phyloP scores from a whole-genome alignment of 2,113 vertebrate species.

The Entelurus aequoreus region DNA sequence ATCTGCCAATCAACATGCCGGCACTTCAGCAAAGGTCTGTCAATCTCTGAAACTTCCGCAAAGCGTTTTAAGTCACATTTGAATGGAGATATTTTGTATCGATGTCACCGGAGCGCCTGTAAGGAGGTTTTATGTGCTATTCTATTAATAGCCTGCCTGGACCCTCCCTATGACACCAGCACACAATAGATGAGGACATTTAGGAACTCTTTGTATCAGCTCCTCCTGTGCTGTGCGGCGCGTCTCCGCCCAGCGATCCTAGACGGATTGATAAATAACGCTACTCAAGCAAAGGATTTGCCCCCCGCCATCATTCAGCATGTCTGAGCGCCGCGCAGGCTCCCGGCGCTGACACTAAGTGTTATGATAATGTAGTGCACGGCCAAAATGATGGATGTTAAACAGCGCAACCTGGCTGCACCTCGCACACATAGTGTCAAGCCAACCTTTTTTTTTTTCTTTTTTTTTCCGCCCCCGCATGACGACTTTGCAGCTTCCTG shows the following conservation, averaged over 20 bases:
- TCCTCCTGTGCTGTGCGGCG: conserved; percentile 57
- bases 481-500: conserved; percentile 24
- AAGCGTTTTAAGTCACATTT: conserved; percentile 18
- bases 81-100: conserved; percentile 39
- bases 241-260: conserved; percentile 58
- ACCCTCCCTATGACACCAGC: conserved; percentile 49
- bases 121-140: conserved; percentile 40
- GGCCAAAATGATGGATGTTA: conserved; percentile 65
- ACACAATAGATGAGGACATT: conserved; percentile 70
- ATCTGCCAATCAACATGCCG: conserved; percentile 51
- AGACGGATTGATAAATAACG: conserved; percentile 68
- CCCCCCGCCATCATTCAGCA: conserved; percentile 62
- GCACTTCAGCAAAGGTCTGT: not conserved
- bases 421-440: conserved; percentile 45
- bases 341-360: conserved; percentile 62
- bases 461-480: not conserved
- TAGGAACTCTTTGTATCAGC: conserved; percentile 65
- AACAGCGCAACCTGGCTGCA: conserved; percentile 59
- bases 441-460: conserved; percentile 38
- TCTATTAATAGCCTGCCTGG: conserved; percentile 62
- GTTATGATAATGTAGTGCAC: conserved; percentile 68
- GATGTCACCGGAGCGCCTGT: conserved; percentile 46
- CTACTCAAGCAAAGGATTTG: conserved; percentile 68
- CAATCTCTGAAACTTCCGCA: not conserved
- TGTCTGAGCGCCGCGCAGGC: conserved; percentile 65